phyloP scores from a whole-genome alignment of 2,888 invertebrate genomes.

The Smittia sp. region DNA sequence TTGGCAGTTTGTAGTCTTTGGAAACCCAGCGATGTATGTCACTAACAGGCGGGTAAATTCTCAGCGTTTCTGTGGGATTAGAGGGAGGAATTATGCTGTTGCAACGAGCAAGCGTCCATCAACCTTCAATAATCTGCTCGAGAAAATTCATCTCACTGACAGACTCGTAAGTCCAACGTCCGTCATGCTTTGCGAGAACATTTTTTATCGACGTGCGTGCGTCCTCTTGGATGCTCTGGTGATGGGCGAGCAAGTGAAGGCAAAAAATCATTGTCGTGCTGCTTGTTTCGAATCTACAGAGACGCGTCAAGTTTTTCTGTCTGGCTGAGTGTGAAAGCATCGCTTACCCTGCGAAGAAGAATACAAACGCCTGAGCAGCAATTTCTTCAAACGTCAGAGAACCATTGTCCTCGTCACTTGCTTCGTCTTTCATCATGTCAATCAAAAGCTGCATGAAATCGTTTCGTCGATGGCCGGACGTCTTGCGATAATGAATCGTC shows the following conservation, averaged over 20 bases:
- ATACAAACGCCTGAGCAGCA: slow-evolving; percentile 59
- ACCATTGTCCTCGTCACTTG: slow-evolving; percentile 20
- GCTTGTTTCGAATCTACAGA: slow-evolving; percentile 47
- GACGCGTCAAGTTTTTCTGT: neutral
- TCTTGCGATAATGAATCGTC: slow-evolving; percentile 53
- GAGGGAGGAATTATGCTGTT: neutral
- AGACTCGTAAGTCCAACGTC: slow-evolving; percentile 9
- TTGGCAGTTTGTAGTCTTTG: slow-evolving; percentile 44
- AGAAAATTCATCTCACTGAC: slow-evolving; percentile 22
- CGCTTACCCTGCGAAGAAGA: slow-evolving; percentile 56
- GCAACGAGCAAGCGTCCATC: neutral
- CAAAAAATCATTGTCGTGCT: slow-evolving; percentile 26
- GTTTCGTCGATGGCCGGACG: slow-evolving; percentile 52
- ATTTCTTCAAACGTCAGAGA: slow-evolving; percentile 55
- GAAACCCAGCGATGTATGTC: slow-evolving; percentile 6
- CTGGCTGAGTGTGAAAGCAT: neutral
- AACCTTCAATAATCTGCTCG: slow-evolving; percentile 33
- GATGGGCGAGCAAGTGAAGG: slow-evolving; percentile 27
- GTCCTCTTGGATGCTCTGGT: slow-evolving; percentile 33
- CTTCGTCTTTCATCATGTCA: slow-evolving; percentile 52
- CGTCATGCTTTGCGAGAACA: neutral
- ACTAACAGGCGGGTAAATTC: slow-evolving; percentile 20
- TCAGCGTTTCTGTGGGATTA: neutral
- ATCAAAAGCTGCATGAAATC: slow-evolving; percentile 60
- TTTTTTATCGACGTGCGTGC: slow-evolving; percentile 20